Conservation (phyloP, 2,113 vertebrate genomes). For the Onychostoma macrolepis region DNA sequence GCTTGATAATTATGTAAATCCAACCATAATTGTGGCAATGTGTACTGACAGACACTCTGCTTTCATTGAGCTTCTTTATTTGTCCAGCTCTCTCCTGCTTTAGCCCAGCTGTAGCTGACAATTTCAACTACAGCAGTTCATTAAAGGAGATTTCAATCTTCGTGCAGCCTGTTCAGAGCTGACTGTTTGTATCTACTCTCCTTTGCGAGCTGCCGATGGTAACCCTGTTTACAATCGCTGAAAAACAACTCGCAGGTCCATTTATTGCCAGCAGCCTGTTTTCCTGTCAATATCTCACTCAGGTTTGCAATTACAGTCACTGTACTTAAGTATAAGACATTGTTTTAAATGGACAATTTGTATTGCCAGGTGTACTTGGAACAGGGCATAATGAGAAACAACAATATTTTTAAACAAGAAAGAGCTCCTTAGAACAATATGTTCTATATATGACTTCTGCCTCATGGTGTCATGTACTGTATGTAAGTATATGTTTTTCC, state of each 20-base stretch:
- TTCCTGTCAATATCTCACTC: conserved; percentile 69
- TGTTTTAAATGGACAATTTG: conserved; percentile 60
- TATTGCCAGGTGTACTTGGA: background rate
- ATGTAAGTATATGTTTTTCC: background rate
- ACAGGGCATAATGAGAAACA: background rate
- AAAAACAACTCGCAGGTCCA: conserved; percentile 68
- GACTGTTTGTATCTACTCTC: conserved; percentile 61
- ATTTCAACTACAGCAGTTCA: conserved; percentile 60
- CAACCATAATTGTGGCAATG: background rate
- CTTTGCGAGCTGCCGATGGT: conserved; percentile 69
- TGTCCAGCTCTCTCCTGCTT: background rate
- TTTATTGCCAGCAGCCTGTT: conserved; percentile 62
- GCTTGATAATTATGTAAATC: conserved; percentile 22
- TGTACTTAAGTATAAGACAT: conserved; percentile 22
- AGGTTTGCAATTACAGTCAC: conserved; percentile 56
- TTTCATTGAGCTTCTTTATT: conserved; percentile 15
- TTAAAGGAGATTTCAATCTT: conserved; percentile 69
- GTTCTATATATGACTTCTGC: too few species aligned
- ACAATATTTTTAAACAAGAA: too few species aligned
- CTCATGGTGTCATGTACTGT: too few species aligned
- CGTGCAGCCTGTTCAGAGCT: conserved; percentile 49
- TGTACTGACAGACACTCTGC: background rate
- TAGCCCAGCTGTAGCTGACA: conserved; percentile 26
- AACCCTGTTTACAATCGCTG: conserved; percentile 73
- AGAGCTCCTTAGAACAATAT: too few species aligned